Evolutionary conservation across 2,113 vertebrate genomes (phyloP), one percentile per base, ranked within the genome.

Genomic region (Crotalus tigris): DNA sequence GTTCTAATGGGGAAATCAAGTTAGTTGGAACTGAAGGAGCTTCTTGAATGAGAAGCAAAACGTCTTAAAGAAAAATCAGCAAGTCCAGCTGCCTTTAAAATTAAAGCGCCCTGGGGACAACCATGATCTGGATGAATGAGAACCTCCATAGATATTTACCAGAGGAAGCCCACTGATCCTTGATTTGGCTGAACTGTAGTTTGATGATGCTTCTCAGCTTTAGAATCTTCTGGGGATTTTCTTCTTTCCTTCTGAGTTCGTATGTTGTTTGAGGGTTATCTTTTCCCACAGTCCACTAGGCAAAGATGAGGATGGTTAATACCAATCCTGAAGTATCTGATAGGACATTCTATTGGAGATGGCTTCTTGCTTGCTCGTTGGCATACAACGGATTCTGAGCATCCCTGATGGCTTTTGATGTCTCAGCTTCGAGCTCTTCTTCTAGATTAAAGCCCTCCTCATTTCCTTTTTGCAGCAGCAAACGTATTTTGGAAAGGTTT

Each of bases 211-310:
- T 29, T n/a, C 12, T 15, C 55, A 39, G 0, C 21, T 87, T 12
- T 0, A 57, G 2, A 0, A 55, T 87, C 44, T 9, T 57, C 90
- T 46, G 75, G 0, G 51, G 12, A 2, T 85, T 92, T 94, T 26
- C 85, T 89, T 0, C 0, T 92, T 89, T 0, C 0, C 2, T 3
- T 91, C 89, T 92, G 94, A 94, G 95, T 95, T 93, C 92, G 81
- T 0, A 0, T 93, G 21, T 95, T 95, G 94, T 95, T 91, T 26
- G 0, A 3, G 21, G 91, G 55, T 94, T 57, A 11, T 94, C 93
- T 95, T 95, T 95, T 93, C 93, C 92, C 0, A 44, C 5, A 75
- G 91, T 21, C 26, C 46, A 12, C 13, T 54, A 87, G 92, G 49
- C 49, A 51, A 51, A 51, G 49, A 51, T 51, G 49, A 85, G 19